Conservation (phyloP, 2,888 invertebrate genomes). For the Dicyrtoma fusca region DNA sequence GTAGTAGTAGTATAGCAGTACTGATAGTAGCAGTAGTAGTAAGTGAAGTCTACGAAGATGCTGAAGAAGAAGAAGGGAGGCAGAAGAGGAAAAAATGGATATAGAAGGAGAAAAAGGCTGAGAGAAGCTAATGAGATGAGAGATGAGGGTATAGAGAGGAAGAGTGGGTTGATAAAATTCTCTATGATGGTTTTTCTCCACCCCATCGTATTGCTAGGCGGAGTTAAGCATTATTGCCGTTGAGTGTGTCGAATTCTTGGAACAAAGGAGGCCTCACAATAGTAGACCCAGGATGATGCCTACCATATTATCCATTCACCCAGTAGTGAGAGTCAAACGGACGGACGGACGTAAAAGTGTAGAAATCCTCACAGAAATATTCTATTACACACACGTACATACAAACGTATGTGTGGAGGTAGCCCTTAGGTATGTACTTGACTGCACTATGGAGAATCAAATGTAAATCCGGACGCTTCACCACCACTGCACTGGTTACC, state of each 20-base stretch:
- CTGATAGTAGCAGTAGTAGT: too few species aligned
- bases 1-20: too few species aligned
- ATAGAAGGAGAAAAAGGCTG: constrained; percentile 14
- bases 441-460: background rate
- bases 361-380: constrained; percentile 6
- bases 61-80: constrained; percentile 29
- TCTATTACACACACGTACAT: constrained; percentile 1
- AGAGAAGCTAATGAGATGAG: constrained; percentile 50
- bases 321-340: constrained; percentile 18
- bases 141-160: constrained; percentile 44
- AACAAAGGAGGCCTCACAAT: constrained; percentile 52
- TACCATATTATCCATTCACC: constrained; percentile 37
- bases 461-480: constrained; percentile 16
- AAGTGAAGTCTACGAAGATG: too few species aligned
- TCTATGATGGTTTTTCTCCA: constrained; percentile 54
- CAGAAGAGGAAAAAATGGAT: constrained; percentile 24
- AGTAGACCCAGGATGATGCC: constrained; percentile 41
- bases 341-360: constrained; percentile 16
- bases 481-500: constrained; percentile 35
- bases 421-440: too few species aligned
- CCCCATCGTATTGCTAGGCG: constrained; percentile 57
- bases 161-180: constrained; percentile 53
- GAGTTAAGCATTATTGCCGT: constrained; percentile 57
- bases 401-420: background rate
- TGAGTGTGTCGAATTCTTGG: constrained; percentile 57